These are phyloP conservation scores for Parotia lawesii DNA, from an alignment of 2,113 vertebrate species.

Conservation along the genomic window DNA sequence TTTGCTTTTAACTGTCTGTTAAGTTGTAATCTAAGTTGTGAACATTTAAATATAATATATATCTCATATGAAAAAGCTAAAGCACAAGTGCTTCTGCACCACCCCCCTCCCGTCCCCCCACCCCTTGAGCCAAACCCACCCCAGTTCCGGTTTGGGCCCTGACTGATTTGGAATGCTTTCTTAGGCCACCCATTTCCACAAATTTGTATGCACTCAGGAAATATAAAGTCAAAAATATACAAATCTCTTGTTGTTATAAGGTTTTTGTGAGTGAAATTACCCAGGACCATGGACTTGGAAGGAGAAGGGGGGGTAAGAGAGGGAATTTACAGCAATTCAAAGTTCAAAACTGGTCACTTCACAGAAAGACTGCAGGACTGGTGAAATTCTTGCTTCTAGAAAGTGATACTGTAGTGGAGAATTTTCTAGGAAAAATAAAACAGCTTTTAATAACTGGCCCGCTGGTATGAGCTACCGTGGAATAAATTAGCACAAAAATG, in stretches of 20 bases:
- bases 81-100: slow-evolving; percentile 75
- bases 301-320: slow-evolving; percentile 62
- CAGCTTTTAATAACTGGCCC: slow-evolving; percentile 84
- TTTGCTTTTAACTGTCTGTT: slow-evolving; percentile 71
- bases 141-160: slow-evolving; percentile 72
- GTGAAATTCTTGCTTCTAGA: slow-evolving; percentile 80
- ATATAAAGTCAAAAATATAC: slow-evolving; percentile 84
- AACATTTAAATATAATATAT: slow-evolving; percentile 84
- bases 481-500: slow-evolving; percentile 84
- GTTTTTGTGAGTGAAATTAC: slow-evolving; percentile 76
- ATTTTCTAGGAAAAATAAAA: slow-evolving; percentile 84
- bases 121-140: slow-evolving; percentile 46
- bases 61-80: slow-evolving; percentile 82
- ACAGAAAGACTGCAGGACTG: slow-evolving; percentile 80
- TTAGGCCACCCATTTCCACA: slow-evolving; percentile 69
- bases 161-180: slow-evolving; percentile 79
- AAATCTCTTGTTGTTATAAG: slow-evolving; percentile 80
- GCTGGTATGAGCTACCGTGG: slow-evolving; percentile 84
- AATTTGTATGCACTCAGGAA: slow-evolving; percentile 77
- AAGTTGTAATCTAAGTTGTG: slow-evolving; percentile 78
- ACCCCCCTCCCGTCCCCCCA: background rate
- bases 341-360: slow-evolving; percentile 81
- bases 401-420: slow-evolving; percentile 80
- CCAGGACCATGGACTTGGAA: slow-evolving; percentile 81
- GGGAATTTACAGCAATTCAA: slow-evolving; percentile 77